phyloP scores from a whole-genome alignment of 2,888 invertebrate species.

The Drosophila phalerata region DNA sequence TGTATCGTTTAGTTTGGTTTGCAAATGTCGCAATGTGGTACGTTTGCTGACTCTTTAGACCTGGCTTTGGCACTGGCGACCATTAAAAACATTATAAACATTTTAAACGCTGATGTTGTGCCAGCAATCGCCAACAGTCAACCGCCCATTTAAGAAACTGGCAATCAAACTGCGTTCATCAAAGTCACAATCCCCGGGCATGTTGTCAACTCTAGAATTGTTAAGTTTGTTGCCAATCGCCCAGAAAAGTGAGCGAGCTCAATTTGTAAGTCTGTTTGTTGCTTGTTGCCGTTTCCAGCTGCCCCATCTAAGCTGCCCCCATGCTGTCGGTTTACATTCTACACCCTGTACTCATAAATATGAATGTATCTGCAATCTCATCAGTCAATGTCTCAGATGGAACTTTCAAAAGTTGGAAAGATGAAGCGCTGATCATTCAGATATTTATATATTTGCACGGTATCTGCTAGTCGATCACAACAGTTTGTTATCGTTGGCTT shows the following conservation, averaged over 20 bases:
- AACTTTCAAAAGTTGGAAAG: too few relatives aligned
- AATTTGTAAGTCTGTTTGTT: constrained; percentile 34
- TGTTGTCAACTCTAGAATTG: constrained; percentile 55
- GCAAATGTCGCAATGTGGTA: constrained; percentile 74
- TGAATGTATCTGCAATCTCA: neutral
- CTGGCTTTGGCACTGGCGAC: too few relatives aligned
- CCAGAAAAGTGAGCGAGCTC: constrained; percentile 23
- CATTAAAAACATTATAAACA: constrained; percentile 43
- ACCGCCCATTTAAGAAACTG: constrained; percentile 47
- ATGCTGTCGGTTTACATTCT: neutral
- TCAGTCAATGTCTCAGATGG: too few relatives aligned
- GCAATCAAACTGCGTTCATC: constrained; percentile 69
- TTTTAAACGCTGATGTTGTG: constrained; percentile 35
- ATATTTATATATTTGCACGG: neutral
- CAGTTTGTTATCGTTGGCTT: constrained; percentile 28
- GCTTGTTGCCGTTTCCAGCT: neutral
- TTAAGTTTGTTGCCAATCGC: constrained; percentile 34
- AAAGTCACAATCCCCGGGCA: constrained; percentile 56
- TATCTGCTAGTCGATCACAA: constrained; percentile 2
- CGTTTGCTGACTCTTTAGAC: constrained; percentile 25
- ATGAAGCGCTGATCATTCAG: too few relatives aligned
- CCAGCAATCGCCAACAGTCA: constrained; percentile 19
- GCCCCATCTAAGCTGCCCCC: neutral
- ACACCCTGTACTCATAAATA: constrained; percentile 1
- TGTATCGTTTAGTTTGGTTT: constrained; percentile 57